phyloP scores from a whole-genome alignment of 2,888 invertebrate species.

The Orthonevra nobilis region DNA sequence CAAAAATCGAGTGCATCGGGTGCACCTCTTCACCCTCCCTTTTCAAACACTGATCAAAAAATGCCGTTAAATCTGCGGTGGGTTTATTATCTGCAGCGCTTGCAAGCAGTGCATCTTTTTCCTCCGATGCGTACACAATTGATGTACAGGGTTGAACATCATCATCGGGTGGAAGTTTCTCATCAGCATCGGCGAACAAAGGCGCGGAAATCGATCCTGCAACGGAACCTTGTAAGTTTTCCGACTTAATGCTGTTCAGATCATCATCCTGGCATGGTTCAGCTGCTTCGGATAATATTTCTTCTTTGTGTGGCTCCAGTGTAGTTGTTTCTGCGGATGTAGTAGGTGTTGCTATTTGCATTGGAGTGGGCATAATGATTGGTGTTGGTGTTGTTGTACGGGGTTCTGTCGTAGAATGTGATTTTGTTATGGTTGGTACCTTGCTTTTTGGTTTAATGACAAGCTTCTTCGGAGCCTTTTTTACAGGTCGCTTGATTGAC shows the following conservation, averaged over 20 bases:
- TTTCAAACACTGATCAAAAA: slow-evolving; percentile 59
- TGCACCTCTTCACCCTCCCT: slow-evolving; percentile 58
- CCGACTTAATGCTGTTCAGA: slow-evolving; percentile 32
- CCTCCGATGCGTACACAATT: not conserved
- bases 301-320: slow-evolving; percentile 28
- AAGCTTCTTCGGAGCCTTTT: slow-evolving; percentile 76
- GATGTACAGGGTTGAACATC: slow-evolving; percentile 52
- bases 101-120: not conserved
- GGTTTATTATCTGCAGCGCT: slow-evolving; percentile 31
- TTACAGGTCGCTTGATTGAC: slow-evolving; percentile 68
- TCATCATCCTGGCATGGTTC: slow-evolving; percentile 30
- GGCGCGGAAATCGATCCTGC: slow-evolving; percentile 32
- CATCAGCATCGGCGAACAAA: slow-evolving; percentile 40
- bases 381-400: not conserved
- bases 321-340: slow-evolving; percentile 58
- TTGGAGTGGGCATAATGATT: too few species aligned
- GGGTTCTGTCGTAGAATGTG: not conserved
- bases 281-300: slow-evolving; percentile 5
- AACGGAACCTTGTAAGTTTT: slow-evolving; percentile 1
- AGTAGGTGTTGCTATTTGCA: slow-evolving; percentile 50
- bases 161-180: slow-evolving; percentile 53
- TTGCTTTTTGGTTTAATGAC: slow-evolving; percentile 78
- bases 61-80: slow-evolving; percentile 47
- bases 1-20: slow-evolving; percentile 60
- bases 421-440: not conserved